phyloP scores from a whole-genome alignment of 2,888 invertebrate species.

The Brachylomia viminalis region DNA sequence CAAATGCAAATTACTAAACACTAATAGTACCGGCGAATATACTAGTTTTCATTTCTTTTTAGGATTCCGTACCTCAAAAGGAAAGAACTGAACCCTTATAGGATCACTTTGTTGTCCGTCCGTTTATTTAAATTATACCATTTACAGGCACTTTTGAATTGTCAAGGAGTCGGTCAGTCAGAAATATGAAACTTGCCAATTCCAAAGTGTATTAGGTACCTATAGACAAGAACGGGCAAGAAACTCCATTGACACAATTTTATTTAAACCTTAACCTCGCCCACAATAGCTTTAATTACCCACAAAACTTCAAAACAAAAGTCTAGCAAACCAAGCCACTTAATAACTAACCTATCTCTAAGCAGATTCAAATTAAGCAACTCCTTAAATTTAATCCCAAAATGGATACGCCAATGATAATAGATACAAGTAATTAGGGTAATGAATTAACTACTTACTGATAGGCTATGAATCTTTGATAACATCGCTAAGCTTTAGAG shows the following conservation, averaged over 20 bases:
- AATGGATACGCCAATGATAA: slow-evolving; percentile 39
- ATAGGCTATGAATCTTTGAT: slow-evolving; percentile 51
- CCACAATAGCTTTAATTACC: neutral
- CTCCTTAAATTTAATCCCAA: slow-evolving; percentile 48
- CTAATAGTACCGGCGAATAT: too few relatives aligned
- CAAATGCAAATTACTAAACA: too few relatives aligned
- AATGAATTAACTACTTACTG: slow-evolving; percentile 38
- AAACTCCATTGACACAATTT: neutral
- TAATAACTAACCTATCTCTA: neutral
- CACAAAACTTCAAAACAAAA: neutral
- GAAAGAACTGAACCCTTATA: too few relatives aligned
- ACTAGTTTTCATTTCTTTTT: too few relatives aligned
- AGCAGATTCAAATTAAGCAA: slow-evolving; percentile 37
- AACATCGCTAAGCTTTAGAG: slow-evolving; percentile 13
- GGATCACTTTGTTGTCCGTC: too few relatives aligned
- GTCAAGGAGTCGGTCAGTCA: too few relatives aligned
- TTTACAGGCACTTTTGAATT: too few relatives aligned
- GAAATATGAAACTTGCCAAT: too few relatives aligned
- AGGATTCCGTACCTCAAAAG: too few relatives aligned
- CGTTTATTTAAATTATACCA: too few relatives aligned
- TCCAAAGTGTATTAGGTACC: too few relatives aligned
- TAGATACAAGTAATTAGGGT: slow-evolving; percentile 37
- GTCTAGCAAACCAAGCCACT: neutral
- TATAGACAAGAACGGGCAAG: neutral
- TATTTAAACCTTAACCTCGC: neutral